These are phyloP conservation scores for Acrobasis consociella DNA, from an alignment of 2,888 invertebrate species.

Conservation along the genomic window DNA sequence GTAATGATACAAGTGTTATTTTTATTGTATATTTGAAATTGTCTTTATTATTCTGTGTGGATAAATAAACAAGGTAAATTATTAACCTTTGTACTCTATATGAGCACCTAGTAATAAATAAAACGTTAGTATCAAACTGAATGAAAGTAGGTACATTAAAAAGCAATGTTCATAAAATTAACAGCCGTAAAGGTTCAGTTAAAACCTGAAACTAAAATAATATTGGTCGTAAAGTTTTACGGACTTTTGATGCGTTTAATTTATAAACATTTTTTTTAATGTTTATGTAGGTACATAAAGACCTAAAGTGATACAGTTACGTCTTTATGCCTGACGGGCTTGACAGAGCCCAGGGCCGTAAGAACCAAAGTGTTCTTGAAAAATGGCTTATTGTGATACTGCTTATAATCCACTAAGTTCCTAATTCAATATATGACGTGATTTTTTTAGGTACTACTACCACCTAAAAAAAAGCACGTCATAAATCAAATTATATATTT, in stretches of 20 bases:
- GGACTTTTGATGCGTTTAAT: constrained; percentile 2
- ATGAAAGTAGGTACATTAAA: constrained; percentile 1
- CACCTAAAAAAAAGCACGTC: no score
- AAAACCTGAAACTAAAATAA: constrained; percentile 2
- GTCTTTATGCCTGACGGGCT: no score
- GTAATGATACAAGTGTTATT: no score
- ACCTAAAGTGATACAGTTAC: background rate
- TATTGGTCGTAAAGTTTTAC: constrained; percentile 1
- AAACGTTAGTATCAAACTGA: background rate
- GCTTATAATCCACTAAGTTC: no score
- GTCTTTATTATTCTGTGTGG: no score
- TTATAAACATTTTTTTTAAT: background rate
- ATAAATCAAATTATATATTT: no score
- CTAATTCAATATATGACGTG: no score
- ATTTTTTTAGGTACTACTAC: no score
- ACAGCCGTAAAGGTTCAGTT: constrained; percentile 3
- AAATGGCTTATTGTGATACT: no score
- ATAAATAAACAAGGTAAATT: background rate
- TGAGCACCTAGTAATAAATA: background rate
- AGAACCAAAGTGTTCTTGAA: no score
- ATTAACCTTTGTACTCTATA: background rate
- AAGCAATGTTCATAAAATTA: constrained; percentile 2
- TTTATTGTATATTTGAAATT: no score
- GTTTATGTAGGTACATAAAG: background rate
- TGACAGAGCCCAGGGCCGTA: no score